Evolutionary conservation across 2,797 vertebrate genomes (phyloP), one percentile per base, ranked within the genome.

Genomic region (Anabacerthia variegaticeps): DNA sequence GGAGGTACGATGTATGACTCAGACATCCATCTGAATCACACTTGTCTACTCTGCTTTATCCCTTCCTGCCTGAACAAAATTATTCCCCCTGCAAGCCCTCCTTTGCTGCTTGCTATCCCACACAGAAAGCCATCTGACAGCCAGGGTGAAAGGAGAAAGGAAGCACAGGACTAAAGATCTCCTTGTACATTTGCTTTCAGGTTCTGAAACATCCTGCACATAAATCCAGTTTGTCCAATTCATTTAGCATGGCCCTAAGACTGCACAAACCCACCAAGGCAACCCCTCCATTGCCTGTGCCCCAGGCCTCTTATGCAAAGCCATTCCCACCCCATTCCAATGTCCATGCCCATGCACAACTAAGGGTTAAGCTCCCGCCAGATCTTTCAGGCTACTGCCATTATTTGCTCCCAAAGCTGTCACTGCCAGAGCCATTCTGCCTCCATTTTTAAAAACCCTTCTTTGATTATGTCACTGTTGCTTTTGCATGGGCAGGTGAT

Each of bases 341-440:
- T 39, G 2, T 9, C 46, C 16, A 0, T 3, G 34, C 4, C 49
- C 30, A 3, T 0, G 1, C 19, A 16, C 7, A 23, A 27, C 32
- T 69, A 51, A 82, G 34, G 26, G 20, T 73, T 14, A 26, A 73
- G 27, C 34, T 49, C 61, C 28, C 34, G 18, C 7, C 32, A 32
- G 48, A 48, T 5, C 23, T 34, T 65, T 22, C 1, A 19, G 19
- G 34, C 43, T 30, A 7, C 10, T 59, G 34, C 19, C 32, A 48
- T 5, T 11, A 7, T 22, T 37, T 66, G 16, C 1, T 56, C 48
- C 43, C 30, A 10, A 7, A 84, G 30, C 21, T 28, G 9, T 9
- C 17, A 1, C 51, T 66, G 67, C 27, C 54, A 41, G 28, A 86
- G 51, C 56, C 46, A 13, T 2, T 56, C 77, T 81, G 54, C 21